Base-by-base conservation (phyloP, 2,797 vertebrate species). In the Selene dorsalis region DNA sequence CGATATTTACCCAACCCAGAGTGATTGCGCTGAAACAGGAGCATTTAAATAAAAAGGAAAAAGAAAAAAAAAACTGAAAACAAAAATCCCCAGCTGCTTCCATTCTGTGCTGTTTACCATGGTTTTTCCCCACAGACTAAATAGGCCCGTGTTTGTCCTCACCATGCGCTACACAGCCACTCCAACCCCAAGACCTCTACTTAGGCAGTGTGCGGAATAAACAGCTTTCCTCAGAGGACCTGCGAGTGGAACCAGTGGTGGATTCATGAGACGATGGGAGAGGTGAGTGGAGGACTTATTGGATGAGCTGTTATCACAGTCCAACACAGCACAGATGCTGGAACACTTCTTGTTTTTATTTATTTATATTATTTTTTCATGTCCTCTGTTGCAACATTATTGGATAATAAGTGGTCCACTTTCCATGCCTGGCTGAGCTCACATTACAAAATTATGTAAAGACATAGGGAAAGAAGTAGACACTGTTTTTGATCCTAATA, bases 141-240 rank as follows among this genome's bases (percentile, higher is more conserved):
- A 93, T 92, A 93, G 90, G 86, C 77, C 90, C 66, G 88, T 92
- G 92, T 94, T 94, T 95, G 93, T 93, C 88, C 89, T 91, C 84
- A 84, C 90, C 84, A 75, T 86, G 90, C 85, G 85, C 88, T 92
- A 89, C 92, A 90, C 85, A 87, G 91, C 86, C 82, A 43, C 82
- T 85, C 84, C 84, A 88, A 90, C 88, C 84, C 82, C 87, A 81
- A 93, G 91, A 92, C 91, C 93, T 87, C 90, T 91, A 90, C 92
- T 93, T 92, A 92, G 82, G 79, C 83, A 69, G 84, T 32, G 20
- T 86, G 91, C 87, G 89, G 89, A 91, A 93, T 94, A 94, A 94
- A 94, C 91, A 91, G 93, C 91, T 94, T 93, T 93, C 88, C 89
- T 91, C 84, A n/a, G 43, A 86, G 70, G 85, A 87, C 81, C 88